Evolutionary conservation across 2,888 invertebrate genomes (phyloP), one percentile per base, ranked within the genome.

Genomic region (Drosophila koepferae): DNA sequence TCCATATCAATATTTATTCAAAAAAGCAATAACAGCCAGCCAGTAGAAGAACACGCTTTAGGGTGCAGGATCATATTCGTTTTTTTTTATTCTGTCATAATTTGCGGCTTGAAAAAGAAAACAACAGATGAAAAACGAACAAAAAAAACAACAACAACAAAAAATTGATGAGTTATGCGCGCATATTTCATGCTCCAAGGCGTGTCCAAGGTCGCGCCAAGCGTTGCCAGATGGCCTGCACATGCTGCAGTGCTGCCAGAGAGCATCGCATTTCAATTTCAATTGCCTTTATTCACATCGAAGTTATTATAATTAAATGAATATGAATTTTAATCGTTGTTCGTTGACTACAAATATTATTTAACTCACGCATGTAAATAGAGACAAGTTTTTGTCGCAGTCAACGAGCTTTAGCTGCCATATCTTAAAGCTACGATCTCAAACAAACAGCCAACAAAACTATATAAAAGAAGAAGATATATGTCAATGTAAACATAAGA

Each of bases 1-100:
- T 72, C 77, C 81, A 78, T 81, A 77, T 81, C 73, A 78, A 78
- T 77, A 81, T 81, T 81, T 81, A 77, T 80, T 65, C 60, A 80
- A 49, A 54, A 38, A 54, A 54, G 1, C 36, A 53, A 53, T 18
- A 38, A 34, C 28, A 40, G 7, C 36, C 31, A 53, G 46, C 36
- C 31, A 53, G 53, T 18, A 38, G 18, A 40, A 46, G 10, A n/a
- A 61, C 18, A 56, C 48, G 41, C 48, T 41, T 58, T 62, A 65
- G 76, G 76, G 77, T 71, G 80, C 76, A 77, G 76, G 76, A 77
- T 62, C 62, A 51, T 71, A 75, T 77, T 80, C 61, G 43, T 54
- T 44, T 20, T 18, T 36, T 44, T 12, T 12, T 38, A 2, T 28
- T 41, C 31, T n/a, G 38, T 23, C 36, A 67, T 74, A 78, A 75